Evolutionary conservation across 2,797 vertebrate genomes (phyloP), one percentile per base, ranked within the genome.

Genomic region (Epinephelus malabaricus): DNA sequence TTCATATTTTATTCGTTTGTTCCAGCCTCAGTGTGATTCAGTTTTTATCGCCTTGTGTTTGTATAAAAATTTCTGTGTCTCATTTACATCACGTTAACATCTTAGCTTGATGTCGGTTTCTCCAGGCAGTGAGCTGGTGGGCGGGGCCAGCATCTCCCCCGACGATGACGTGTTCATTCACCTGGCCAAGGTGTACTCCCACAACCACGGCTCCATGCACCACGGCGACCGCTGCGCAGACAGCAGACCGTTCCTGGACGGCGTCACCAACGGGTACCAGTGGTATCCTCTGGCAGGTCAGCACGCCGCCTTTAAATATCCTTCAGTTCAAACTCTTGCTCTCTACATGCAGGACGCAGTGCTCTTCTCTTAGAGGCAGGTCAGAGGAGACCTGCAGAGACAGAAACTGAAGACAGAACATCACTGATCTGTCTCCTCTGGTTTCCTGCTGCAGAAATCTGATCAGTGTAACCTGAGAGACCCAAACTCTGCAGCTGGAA

Each of bases 161-260:
- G 98, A 99, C 6, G 80, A 98, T 3, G 98, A 99, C 15, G 96
- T 99, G 70, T 98, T 98, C 14, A 59, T 96, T n/a, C 93, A 99
- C 82, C 95, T 99, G 81, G 96, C 98, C 25, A 94, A 94, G 77
- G 95, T 95, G 27, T 99, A 98, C 27, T 96, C 98, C 34, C 81
- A 83, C 30, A 96, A 88, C 82, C 97, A 99, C 62, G 87, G 79
- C 63, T 86, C 80, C 74, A 99, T 99, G 97, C 88, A 92, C 51
- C 90, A 68, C 2, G 96, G 94, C 0, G 76, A 65, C 0, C 13
- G 51, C 5, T 99, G 98, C 89, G 47, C 69, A 0, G 94, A 73
- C 46, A 88, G 25, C 13, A 62, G 71, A 0, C 69, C 60, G 5
- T 99, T 98, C 88, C 69, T 10, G 0, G 87, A 93, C 0, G 98